phyloP scores from a whole-genome alignment of 2,888 invertebrate genomes.

The Elgonia sp. region DNA sequence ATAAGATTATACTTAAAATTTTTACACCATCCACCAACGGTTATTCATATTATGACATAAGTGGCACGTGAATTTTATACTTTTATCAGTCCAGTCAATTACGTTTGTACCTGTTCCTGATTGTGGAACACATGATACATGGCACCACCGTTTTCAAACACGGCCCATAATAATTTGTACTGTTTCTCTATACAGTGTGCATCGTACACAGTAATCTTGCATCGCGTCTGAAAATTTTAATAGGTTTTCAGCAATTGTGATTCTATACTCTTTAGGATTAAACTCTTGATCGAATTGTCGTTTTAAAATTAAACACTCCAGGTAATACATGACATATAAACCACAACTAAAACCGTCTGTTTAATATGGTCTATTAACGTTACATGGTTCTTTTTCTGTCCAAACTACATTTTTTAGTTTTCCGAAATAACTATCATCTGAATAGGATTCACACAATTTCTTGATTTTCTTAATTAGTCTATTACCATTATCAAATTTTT shows the following conservation, averaged over 20 bases:
- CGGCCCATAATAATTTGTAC: conserved; percentile 20
- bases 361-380: conserved; percentile 19
- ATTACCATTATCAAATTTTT: neutral
- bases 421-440: neutral
- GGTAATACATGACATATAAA: conserved; percentile 19
- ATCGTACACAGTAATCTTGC: conserved; percentile 37
- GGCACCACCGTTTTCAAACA: conserved; percentile 28
- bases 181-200: conserved; percentile 18
- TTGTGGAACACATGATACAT: neutral
- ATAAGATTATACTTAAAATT: too few species aligned
- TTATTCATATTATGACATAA: conserved; percentile 8
- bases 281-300: neutral
- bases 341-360: conserved; percentile 16
- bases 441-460: conserved; percentile 17
- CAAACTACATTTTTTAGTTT: conserved; percentile 12
- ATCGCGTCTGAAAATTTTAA: conserved; percentile 18
- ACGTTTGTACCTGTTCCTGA: neutral
- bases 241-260: conserved; percentile 17
- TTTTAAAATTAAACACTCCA: conserved; percentile 21
- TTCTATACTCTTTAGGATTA: conserved; percentile 17
- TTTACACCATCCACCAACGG: conserved; percentile 43
- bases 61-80: conserved; percentile 3
- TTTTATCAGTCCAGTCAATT: neutral
- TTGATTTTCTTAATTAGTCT: neutral
- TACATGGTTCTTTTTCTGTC: neutral